phyloP scores from a whole-genome alignment of 2,888 invertebrate genomes.

The Sisyra nigra region DNA sequence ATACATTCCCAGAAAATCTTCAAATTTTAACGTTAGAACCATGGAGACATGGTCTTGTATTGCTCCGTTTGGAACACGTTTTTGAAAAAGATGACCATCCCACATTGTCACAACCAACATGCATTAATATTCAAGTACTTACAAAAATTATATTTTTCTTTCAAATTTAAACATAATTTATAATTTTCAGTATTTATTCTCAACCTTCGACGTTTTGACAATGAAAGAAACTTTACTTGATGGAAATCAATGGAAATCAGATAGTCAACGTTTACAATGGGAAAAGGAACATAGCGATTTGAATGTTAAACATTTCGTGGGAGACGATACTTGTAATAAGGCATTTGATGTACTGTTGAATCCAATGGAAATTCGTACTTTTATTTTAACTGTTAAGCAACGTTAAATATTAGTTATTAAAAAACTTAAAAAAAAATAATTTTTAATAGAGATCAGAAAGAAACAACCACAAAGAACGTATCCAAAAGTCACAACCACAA shows the following conservation, averaged over 20 bases:
- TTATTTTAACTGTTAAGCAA: slow-evolving; percentile 27
- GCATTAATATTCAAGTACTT: slow-evolving; percentile 36
- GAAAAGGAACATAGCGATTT: slow-evolving; percentile 14
- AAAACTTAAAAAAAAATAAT: no score
- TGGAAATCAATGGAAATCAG: slow-evolving; percentile 34
- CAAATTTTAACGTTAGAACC: slow-evolving; percentile 59
- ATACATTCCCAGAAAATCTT: slow-evolving; percentile 40
- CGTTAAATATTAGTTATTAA: background rate
- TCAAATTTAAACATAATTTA: background rate
- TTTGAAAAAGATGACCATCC: slow-evolving; percentile 46
- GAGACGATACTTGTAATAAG: slow-evolving; percentile 6
- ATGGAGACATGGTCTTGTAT: slow-evolving; percentile 29
- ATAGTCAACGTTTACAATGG: slow-evolving; percentile 38
- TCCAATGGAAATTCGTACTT: slow-evolving; percentile 63
- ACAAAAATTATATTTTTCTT: background rate
- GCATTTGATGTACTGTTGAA: slow-evolving; percentile 31
- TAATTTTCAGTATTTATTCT: slow-evolving; percentile 24
- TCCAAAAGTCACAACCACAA: no score
- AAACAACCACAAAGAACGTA: no score
- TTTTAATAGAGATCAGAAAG: no score
- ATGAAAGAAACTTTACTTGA: slow-evolving; percentile 28
- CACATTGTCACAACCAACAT: slow-evolving; percentile 31
- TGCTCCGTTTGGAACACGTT: slow-evolving; percentile 49
- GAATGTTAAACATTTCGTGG: background rate
- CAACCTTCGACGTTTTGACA: slow-evolving; percentile 21